Percentiles rank a stretch among this genome's conserved stretches.
phyloP scores from a whole-genome alignment of 2,113 vertebrate genomes.

The Danionella cerebrum region DNA sequence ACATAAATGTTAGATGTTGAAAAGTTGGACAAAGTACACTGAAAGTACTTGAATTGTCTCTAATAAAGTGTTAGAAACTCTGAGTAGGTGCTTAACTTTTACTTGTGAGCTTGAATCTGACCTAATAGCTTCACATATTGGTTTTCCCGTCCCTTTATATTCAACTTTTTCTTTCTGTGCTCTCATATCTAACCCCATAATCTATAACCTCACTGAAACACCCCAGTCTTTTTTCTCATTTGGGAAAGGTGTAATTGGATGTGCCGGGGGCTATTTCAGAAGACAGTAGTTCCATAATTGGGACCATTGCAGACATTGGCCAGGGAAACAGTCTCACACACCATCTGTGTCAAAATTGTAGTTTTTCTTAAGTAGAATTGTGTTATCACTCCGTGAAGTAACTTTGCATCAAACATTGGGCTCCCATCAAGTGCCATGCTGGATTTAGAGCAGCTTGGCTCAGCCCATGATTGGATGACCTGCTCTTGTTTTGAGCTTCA shows the following conservation, averaged over 20 bases:
- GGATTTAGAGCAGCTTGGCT: neutral
- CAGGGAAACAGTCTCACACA: neutral
- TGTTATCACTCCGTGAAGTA: neutral
- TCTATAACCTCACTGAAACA: neutral
- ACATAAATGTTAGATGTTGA: too few relatives aligned
- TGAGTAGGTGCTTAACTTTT: neutral
- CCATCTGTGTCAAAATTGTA: neutral
- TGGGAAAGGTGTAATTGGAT: constrained; percentile 9
- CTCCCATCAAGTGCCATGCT: neutral
- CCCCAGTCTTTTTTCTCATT: neutral
- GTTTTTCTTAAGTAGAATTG: neutral
- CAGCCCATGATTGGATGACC: neutral
- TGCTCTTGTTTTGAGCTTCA: neutral
- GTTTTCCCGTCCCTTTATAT: neutral
- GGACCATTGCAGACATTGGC: neutral
- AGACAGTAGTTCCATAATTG: constrained; percentile 15
- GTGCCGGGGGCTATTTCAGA: neutral
- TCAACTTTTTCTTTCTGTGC: neutral
- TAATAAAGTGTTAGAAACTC: too few relatives aligned
- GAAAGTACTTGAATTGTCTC: too few relatives aligned
- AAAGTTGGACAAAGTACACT: too few relatives aligned
- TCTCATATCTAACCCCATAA: neutral
- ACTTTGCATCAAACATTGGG: neutral
- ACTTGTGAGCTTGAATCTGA: neutral
- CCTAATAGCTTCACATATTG: neutral